phyloP scores from a whole-genome alignment of 2,888 invertebrate species.

The Cryptus armator region DNA sequence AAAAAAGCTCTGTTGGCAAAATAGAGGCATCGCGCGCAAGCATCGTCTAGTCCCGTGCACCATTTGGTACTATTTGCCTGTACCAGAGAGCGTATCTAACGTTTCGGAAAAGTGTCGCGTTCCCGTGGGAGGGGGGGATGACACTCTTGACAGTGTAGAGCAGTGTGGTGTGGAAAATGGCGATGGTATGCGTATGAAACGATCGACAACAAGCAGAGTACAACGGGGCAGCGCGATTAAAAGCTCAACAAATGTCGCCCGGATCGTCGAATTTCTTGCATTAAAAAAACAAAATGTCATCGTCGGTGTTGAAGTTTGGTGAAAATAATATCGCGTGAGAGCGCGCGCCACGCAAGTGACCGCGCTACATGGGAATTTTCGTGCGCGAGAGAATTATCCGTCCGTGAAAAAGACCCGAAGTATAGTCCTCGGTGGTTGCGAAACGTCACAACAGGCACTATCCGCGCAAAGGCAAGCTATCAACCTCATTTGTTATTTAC shows the following conservation, averaged over 20 bases:
- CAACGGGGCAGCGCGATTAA: slow-evolving; percentile 53
- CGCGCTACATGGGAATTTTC: slow-evolving; percentile 68
- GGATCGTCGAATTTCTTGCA: slow-evolving; percentile 67
- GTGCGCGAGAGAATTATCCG: slow-evolving; percentile 64
- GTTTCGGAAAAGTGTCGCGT: slow-evolving; percentile 45
- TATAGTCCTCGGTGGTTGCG: slow-evolving; percentile 73
- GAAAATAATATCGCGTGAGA: slow-evolving; percentile 72
- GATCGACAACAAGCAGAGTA: slow-evolving; percentile 56
- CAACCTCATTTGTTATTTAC: slow-evolving; percentile 49
- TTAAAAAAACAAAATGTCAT: slow-evolving; percentile 65
- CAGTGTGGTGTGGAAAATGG: slow-evolving; percentile 72
- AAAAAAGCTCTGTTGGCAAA: background rate
- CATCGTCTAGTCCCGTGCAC: background rate
- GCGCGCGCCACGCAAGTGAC: slow-evolving; percentile 37
- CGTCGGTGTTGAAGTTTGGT: slow-evolving; percentile 67
- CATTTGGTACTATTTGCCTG: background rate
- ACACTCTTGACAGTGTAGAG: background rate
- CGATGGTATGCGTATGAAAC: slow-evolving; percentile 72
- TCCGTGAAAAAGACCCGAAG: slow-evolving; percentile 54
- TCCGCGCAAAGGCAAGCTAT: slow-evolving; percentile 74
- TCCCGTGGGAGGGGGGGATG: background rate
- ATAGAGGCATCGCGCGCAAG: slow-evolving; percentile 3
- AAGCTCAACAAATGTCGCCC: slow-evolving; percentile 73
- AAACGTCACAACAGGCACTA: slow-evolving; percentile 77
- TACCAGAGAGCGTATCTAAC: slow-evolving; percentile 39